These are phyloP conservation scores for Habropoda laboriosa DNA, from an alignment of 1,140 invertebrate genomes.

Conservation along the genomic window DNA sequence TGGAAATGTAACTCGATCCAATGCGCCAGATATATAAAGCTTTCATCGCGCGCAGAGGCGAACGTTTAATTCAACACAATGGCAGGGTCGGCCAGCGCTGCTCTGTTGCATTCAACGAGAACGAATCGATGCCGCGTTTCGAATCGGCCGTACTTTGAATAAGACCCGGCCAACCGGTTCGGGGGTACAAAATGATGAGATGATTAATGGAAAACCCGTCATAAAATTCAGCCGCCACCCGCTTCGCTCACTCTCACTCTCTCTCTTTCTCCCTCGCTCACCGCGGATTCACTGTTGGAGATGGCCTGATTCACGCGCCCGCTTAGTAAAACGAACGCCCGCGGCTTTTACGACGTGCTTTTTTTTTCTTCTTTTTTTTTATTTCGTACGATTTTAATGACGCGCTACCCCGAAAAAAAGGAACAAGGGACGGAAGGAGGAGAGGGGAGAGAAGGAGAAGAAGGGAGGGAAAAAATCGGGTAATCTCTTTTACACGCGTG, in stretches of 20 bases:
- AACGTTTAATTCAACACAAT: conserved; percentile 52
- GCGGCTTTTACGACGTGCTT: conserved; percentile 17
- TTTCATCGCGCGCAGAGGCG: conserved; percentile 30
- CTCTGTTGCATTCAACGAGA: conserved; percentile 42
- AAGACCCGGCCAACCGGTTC: conserved; percentile 5
- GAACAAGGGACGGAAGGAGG: too few relatives aligned
- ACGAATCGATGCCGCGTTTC: conserved; percentile 49
- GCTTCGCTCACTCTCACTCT: too few relatives aligned
- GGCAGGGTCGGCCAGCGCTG: background rate
- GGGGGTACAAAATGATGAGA: conserved; percentile 42
- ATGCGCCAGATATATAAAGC: conserved; percentile 6
- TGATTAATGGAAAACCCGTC: conserved; percentile 52
- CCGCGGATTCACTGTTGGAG: background rate
- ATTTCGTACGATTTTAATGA: conserved; percentile 30
- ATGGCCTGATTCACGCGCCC: conserved; percentile 16
- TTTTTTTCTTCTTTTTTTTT: conserved; percentile 1
- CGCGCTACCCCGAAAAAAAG: background rate
- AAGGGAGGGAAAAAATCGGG: background rate
- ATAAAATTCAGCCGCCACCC: conserved; percentile 30
- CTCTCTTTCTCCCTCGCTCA: background rate
- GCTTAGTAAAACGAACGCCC: conserved; percentile 30
- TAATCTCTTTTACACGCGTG: background rate
- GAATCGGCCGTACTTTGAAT: conserved; percentile 43
- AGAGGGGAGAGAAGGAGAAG: background rate
- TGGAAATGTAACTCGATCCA: conserved; percentile 27